Base-by-base conservation (phyloP, 1,140 invertebrate genomes). In the Leptinotarsa texana region DNA sequence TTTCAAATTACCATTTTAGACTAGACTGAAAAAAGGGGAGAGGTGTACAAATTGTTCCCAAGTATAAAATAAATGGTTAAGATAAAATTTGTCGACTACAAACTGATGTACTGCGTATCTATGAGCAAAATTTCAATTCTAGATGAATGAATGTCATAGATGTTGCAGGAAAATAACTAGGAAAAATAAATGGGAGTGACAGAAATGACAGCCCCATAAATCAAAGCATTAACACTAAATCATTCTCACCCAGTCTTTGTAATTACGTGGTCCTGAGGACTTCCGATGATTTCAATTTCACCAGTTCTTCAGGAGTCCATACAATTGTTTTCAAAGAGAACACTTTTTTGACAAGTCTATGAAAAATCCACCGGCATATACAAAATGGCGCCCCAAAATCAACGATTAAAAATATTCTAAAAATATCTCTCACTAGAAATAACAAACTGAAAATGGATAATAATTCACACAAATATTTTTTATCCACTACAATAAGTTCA, bases 331-430 rank as follows among this genome's bases (percentile, higher is more conserved):
- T 57, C n/a, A 5, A 17, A 57, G 13, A 6, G 51, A 57, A 57
- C 51, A 57, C 67, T 77, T 76, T 80, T 82, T 80, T 81, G 79
- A 80, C 78, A 81, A 80, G 57, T 80, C 73, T 74, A 75, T 68
- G 77, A 63, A 83, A 81, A 83, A 82, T 82, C 72, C 79, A 83
- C 82, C 83, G 83, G 83, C 83, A 82, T 77, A 81, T 81, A 84
- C 82, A 84, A 84, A 84, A 84, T 84, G 83, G 83, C 83, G 83
- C 81, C 82, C 78, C 68, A 80, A 82, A 83, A 80, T 80, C 79
- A 83, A 81, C 72, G 75, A 81, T 79, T 80, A 79, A 75, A 81
- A 78, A 75, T 81, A 75, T 77, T 77, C 76, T 79, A 80, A 78
- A 78, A 80, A 79, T 79, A 77, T 76, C 18, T 66, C 47, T 63